Percentiles rank a stretch among this genome's conserved stretches.
These are phyloP conservation scores for Thalassophryne amazonica DNA, from an alignment of 2,797 vertebrate genomes.

Conservation along the genomic window DNA sequence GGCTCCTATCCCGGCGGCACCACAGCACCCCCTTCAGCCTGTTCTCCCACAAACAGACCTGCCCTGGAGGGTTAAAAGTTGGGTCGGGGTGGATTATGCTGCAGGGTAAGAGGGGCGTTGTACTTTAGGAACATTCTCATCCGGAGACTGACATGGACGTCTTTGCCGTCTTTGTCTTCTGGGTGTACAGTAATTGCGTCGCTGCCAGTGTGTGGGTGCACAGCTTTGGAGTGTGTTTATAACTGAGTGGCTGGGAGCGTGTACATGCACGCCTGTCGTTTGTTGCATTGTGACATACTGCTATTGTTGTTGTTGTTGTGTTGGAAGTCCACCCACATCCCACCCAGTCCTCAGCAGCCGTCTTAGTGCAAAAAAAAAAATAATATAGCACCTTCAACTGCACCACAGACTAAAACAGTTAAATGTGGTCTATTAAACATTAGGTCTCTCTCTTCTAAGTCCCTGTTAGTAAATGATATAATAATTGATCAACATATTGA, in stretches of 20 bases:
- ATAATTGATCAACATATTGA: too few relatives aligned
- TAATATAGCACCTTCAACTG: too few relatives aligned
- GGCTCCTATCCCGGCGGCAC: slow-evolving; percentile 48
- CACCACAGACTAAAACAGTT: too few relatives aligned
- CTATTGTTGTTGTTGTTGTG: slow-evolving; percentile 36
- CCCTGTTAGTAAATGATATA: too few relatives aligned
- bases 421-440: too few relatives aligned
- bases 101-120: slow-evolving; percentile 6
- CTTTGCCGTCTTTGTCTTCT: slow-evolving; percentile 38
- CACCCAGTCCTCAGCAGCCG: slow-evolving; percentile 20
- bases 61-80: slow-evolving; percentile 43
- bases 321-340: slow-evolving; percentile 49
- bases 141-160: slow-evolving; percentile 36
- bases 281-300: slow-evolving; percentile 27
- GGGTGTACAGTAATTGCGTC: slow-evolving; percentile 37
- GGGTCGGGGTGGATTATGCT: slow-evolving; percentile 13
- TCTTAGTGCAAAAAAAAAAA: too few relatives aligned
- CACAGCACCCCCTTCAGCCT: slow-evolving; percentile 36
- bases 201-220: slow-evolving; percentile 31
- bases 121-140: slow-evolving; percentile 25
- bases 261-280: slow-evolving; percentile 19
- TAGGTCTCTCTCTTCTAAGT: too few relatives aligned
- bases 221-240: slow-evolving; percentile 27
- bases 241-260: slow-evolving; percentile 25
- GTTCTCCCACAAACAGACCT: slow-evolving; percentile 33